Evolutionary conservation across 1,140 invertebrate species (phyloP), one percentile per base, ranked within the genome.

Genomic region (Saxidomus purpurata): DNA sequence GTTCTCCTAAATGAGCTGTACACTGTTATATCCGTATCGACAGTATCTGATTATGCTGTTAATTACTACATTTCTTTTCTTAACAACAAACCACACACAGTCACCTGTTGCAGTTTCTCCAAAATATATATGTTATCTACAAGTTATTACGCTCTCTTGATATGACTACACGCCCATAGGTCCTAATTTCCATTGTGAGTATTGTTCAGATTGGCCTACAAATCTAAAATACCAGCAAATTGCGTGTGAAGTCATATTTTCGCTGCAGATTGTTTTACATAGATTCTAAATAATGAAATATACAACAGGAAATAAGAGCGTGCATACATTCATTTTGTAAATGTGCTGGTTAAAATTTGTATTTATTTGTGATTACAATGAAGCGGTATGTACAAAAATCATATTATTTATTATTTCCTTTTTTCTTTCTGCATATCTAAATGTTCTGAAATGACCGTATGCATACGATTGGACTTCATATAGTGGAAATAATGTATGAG

Each of bases 61-160:
- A 43, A 43, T 43, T 43, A 15, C 4, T 8, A 43, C 43, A 43
- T 43, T 43, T 43, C 43, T 43, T 15, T 43, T n/a, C n/a, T 22
- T 59, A 22, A 8, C 52, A 59, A 19, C 19, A 11, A 22, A 19
- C 15, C n/a, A 59, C 28, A 63, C 15, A n/a, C 34, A 38, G 67
- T 40, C 67, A 71, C 67, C 67, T 71, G 67, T 71, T 71, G 67
- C 17, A 8, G n/a, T 71, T 36, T 38, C 13, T 71, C 67, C 38
- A 17, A 71, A 71, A 38, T 3, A n/a, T n/a, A n/a, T 71, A 71
- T 71, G 34, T 40, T 31, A 71, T 71, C 67, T 19, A 1, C 17
- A 9, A 11, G 67, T 71, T 31, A 71, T 38, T 71, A 38, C 19
- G 31, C 15, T 22, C 34, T 71, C 15, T 15, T 71, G 13, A 38